These are phyloP conservation scores for Melanerpes aurifrons DNA, from an alignment of 2,113 vertebrate genomes.

Conservation along the genomic window DNA sequence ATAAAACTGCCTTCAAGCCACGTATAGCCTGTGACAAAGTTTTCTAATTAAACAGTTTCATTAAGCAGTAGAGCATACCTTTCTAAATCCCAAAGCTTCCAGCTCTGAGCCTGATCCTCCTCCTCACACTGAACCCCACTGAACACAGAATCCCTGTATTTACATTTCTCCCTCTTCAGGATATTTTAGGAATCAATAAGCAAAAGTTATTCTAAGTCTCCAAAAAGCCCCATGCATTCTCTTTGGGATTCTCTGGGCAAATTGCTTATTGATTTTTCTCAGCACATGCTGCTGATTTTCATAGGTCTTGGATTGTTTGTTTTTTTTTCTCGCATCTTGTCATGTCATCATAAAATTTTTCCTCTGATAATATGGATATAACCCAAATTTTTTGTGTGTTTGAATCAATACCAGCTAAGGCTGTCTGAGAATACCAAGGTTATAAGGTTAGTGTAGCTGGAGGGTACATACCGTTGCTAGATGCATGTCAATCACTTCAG, in stretches of 20 bases:
- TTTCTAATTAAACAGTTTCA: conserved; percentile 62
- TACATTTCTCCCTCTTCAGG: background rate
- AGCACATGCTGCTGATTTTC: conserved; percentile 32
- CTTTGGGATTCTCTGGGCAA: conserved; percentile 55
- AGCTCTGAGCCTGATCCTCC: background rate
- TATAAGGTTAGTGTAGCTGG: background rate
- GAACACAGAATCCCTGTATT: conserved; percentile 4
- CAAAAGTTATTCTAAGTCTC: conserved; percentile 54
- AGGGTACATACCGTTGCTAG: background rate
- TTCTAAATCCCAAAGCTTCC: conserved; percentile 10
- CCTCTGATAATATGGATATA: conserved; percentile 30
- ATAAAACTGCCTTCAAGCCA: conserved; percentile 37
- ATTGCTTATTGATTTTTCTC: conserved; percentile 63
- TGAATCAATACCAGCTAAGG: background rate
- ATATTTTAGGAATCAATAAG: conserved; percentile 46
- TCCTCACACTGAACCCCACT: background rate
- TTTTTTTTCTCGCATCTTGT: background rate
- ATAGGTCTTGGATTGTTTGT: background rate
- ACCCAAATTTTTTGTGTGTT: background rate
- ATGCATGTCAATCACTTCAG: background rate
- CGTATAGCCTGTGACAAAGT: conserved; percentile 35
- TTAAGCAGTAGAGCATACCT: conserved; percentile 23
- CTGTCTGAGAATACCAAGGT: background rate
- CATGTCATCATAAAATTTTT: conserved; percentile 29
- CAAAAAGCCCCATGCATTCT: conserved; percentile 17